phyloP scores from a whole-genome alignment of 1,140 invertebrate genomes.

The Aphelenchoides fujianensis region DNA sequence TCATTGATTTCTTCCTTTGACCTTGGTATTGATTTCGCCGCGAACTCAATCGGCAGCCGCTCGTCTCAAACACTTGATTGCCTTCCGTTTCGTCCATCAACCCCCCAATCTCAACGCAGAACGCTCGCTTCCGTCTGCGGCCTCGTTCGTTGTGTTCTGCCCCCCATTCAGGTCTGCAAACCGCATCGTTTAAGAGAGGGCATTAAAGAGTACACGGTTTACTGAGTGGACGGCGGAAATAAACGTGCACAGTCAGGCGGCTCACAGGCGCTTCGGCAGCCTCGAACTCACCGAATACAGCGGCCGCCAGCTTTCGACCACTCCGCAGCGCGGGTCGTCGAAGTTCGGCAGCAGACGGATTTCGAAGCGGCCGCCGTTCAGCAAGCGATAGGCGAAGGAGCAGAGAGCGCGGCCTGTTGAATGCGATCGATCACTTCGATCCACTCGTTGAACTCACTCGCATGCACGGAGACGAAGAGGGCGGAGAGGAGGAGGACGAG shows the following conservation, averaged over 20 bases:
- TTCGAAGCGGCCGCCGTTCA: background rate
- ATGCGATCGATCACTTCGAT: background rate
- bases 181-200: too few species aligned
- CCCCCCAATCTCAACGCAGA: background rate
- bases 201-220: background rate
- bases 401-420: background rate
- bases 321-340: background rate
- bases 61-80: too few species aligned
- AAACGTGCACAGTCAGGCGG: background rate
- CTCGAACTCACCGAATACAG: background rate
- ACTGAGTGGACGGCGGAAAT: too few species aligned
- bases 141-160: background rate
- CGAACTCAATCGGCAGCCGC: too few species aligned
- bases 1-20: too few species aligned
- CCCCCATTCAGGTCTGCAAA: background rate
- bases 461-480: background rate
- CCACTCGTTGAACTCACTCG: background rate
- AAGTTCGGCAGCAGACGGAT: conserved; percentile 4
- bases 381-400: background rate
- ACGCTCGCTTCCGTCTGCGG: too few species aligned
- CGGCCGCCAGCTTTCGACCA: background rate
- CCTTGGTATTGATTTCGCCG: too few species aligned
- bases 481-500: background rate
- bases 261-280: background rate
- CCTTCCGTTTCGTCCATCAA: too few species aligned